Evolutionary conservation across 1,140 invertebrate species (phyloP).

Genomic region (Riptortus pedestris): DNA sequence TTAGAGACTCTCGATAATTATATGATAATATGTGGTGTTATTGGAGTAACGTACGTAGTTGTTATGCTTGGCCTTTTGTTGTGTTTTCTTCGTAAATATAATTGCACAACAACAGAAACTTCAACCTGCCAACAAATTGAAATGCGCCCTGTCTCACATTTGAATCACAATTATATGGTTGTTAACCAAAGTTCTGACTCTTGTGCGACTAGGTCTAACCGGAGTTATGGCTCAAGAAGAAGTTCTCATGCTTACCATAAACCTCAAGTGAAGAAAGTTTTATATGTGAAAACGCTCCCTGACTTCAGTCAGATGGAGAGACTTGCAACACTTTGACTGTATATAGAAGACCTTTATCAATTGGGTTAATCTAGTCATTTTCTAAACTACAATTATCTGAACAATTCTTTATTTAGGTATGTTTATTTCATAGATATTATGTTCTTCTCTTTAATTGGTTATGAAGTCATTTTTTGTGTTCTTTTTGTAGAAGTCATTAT

Average conservation of each 20-base stretch:
- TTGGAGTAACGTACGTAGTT: constrained; percentile 12
- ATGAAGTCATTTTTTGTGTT: no score
- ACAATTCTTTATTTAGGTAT: no score
- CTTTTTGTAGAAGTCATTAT: no score
- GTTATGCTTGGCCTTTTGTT: constrained; percentile 17
- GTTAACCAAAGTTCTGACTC: constrained; percentile 22
- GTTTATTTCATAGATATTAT: no score
- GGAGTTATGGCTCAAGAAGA: constrained; percentile 14
- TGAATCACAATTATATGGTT: not conserved
- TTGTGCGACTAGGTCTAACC: constrained; percentile 15
- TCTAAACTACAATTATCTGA: no score
- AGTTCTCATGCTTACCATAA: constrained; percentile 19
- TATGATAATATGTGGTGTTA: constrained; percentile 19
- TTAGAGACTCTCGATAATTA: constrained; percentile 17
- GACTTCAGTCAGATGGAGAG: constrained; percentile 23
- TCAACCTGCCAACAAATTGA: constrained; percentile 19
- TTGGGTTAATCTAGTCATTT: no score
- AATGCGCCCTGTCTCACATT: constrained; percentile 5
- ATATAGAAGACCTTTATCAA: no score
- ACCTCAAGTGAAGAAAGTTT: constrained; percentile 6
- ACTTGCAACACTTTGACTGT: constrained; percentile 19
- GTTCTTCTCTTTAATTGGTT: no score
- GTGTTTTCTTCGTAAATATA: constrained; percentile 18
- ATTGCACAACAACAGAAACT: not conserved
- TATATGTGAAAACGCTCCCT: constrained; percentile 5